A percentile compares a stretch with the other conserved stretches of the same genome.
phyloP scores from a whole-genome alignment of 2,113 vertebrate species.

The Erythrolamprus reginae region DNA sequence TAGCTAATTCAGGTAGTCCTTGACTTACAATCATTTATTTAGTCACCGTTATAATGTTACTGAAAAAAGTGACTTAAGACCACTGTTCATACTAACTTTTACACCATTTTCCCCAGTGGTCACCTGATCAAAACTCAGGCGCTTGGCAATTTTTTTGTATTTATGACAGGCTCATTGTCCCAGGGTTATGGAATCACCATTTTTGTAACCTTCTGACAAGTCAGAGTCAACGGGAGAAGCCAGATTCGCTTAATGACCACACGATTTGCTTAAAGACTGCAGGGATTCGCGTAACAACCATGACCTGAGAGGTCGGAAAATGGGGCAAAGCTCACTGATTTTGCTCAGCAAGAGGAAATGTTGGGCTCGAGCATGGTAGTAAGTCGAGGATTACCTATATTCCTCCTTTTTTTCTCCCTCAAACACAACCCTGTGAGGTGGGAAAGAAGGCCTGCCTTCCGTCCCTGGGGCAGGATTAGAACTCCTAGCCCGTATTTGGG shows the following conservation, averaged over 20 bases:
- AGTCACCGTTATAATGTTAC: neutral
- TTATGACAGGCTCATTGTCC: neutral
- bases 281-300: neutral
- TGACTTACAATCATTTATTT: neutral
- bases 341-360: neutral
- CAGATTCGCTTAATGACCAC: neutral
- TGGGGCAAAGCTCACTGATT: too few relatives aligned
- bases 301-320: neutral
- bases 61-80: neutral
- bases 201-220: neutral
- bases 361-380: neutral
- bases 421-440: neutral
- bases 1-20: neutral
- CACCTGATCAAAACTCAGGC: too few relatives aligned
- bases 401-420: neutral
- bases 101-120: too few relatives aligned
- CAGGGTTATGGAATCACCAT: neutral
- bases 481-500: neutral
- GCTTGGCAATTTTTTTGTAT: neutral
- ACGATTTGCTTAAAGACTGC: neutral
- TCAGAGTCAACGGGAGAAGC: neutral
- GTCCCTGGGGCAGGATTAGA: neutral
- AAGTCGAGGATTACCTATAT: neutral
- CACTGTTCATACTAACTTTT: neutral
- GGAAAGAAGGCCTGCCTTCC: neutral